These are phyloP conservation scores for Plebejus argus DNA, from an alignment of 2,888 invertebrate species.

Conservation along the genomic window DNA sequence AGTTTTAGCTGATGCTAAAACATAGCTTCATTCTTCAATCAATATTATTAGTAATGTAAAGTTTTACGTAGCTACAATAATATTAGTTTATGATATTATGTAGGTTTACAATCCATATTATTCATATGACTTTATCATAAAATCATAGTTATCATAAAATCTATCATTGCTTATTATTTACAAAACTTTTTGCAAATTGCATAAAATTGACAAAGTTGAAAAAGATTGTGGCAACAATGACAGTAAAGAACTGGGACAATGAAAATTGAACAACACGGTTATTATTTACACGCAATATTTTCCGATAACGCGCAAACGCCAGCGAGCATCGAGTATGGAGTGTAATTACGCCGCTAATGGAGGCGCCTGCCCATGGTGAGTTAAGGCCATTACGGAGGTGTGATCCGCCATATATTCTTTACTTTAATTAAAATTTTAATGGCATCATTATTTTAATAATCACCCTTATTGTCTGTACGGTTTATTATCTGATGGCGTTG, in stretches of 20 bases:
- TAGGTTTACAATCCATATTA: too few species aligned
- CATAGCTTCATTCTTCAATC: too few species aligned
- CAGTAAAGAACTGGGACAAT: neutral
- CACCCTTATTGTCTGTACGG: constrained; percentile 4
- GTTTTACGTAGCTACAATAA: too few species aligned
- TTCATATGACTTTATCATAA: too few species aligned
- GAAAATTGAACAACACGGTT: constrained; percentile 15
- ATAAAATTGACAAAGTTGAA: neutral
- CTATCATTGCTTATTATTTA: too few species aligned
- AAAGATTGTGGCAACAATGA: neutral
- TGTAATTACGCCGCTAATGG: constrained; percentile 47
- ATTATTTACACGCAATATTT: neutral
- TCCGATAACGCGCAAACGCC: constrained; percentile 37
- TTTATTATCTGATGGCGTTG: neutral
- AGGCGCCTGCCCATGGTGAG: constrained; percentile 45
- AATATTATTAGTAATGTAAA: too few species aligned
- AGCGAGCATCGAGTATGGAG: constrained; percentile 42
- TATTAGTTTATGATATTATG: too few species aligned
- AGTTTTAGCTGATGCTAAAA: too few species aligned
- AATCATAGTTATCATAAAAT: too few species aligned
- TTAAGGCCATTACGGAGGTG: constrained; percentile 43
- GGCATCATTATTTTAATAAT: neutral
- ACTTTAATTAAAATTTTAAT: constrained; percentile 18
- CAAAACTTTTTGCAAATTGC: neutral
- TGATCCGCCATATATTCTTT: constrained; percentile 30